Conservation (phyloP, 2,888 invertebrate genomes). For the Andricus curvator region DNA sequence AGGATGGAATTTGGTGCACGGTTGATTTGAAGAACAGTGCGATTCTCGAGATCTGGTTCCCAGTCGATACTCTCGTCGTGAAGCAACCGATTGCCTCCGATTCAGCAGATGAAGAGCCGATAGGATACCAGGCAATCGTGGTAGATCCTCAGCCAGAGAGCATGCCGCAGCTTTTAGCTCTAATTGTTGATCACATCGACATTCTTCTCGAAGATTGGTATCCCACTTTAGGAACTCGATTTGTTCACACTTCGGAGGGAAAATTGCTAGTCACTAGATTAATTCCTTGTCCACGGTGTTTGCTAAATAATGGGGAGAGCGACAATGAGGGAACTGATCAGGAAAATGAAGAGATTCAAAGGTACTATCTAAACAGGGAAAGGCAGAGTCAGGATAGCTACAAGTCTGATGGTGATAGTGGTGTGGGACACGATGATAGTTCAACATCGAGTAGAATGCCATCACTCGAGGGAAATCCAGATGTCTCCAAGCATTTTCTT, state of each 20-base stretch:
- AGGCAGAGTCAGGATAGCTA: constrained; percentile 84
- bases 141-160: constrained; percentile 90
- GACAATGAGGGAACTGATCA: constrained; percentile 61
- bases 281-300: constrained; percentile 94
- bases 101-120: constrained; percentile 80
- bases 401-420: constrained; percentile 92
- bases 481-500: constrained; percentile 74
- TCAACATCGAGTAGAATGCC: constrained; percentile 89
- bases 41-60: constrained; percentile 92
- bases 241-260: constrained; percentile 98
- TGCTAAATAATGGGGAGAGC: constrained; percentile 76
- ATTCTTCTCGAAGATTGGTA: constrained; percentile 99
- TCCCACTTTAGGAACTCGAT: constrained; percentile 96
- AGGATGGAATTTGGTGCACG: constrained; percentile 92
- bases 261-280: constrained; percentile 95
- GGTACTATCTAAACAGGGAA: constrained; percentile 70
- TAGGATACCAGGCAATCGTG: constrained; percentile 84
- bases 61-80: constrained; percentile 83
- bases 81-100: constrained; percentile 78
- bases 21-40: constrained; percentile 89
- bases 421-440: constrained; percentile 85
- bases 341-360: constrained; percentile 68
- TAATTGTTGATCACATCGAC: constrained; percentile 97
- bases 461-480: constrained; percentile 88
- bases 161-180: constrained; percentile 89